phyloP scores from a whole-genome alignment of 2,797 vertebrate species.

The Esox lucius region DNA sequence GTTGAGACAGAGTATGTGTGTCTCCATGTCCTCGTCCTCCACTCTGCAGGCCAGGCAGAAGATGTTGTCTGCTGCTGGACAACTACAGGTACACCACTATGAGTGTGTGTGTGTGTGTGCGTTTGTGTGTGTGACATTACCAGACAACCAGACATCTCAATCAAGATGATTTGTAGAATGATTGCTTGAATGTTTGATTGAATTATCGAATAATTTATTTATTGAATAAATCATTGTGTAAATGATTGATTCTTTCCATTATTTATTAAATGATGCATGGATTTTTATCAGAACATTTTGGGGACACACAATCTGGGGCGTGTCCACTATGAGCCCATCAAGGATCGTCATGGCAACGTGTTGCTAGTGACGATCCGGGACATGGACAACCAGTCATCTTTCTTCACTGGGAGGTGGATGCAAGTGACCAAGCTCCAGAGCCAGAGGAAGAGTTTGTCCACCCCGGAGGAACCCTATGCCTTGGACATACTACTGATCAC shows the following conservation, averaged over 20 bases:
- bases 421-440: conserved; percentile 95
- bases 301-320: conserved; percentile 94
- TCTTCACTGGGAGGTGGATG: conserved; percentile 94
- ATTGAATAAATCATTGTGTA: too few relatives aligned
- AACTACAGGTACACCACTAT: conserved; percentile 83
- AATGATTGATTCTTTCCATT: too few relatives aligned
- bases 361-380: conserved; percentile 91
- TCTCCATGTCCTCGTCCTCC: conserved; percentile 92
- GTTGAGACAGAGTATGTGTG: conserved; percentile 89
- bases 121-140: not conserved
- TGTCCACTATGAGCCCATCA: conserved; percentile 95
- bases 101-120: not conserved
- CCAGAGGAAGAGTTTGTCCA: conserved; percentile 97
- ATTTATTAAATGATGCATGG: too few relatives aligned
- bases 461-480: conserved; percentile 94
- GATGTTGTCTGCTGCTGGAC: conserved; percentile 91
- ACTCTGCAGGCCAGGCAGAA: conserved; percentile 91
- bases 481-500: conserved; percentile 97
- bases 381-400: conserved; percentile 87
- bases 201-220: too few relatives aligned
- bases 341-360: conserved; percentile 94
- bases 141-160: not conserved
- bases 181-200: conserved; percentile 27
- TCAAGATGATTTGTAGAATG: not conserved
- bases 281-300: conserved; percentile 82